Evolutionary conservation across 2,113 vertebrate genomes (phyloP), one percentile per base, ranked within the genome.

Genomic region (Neoarius graeffei): DNA sequence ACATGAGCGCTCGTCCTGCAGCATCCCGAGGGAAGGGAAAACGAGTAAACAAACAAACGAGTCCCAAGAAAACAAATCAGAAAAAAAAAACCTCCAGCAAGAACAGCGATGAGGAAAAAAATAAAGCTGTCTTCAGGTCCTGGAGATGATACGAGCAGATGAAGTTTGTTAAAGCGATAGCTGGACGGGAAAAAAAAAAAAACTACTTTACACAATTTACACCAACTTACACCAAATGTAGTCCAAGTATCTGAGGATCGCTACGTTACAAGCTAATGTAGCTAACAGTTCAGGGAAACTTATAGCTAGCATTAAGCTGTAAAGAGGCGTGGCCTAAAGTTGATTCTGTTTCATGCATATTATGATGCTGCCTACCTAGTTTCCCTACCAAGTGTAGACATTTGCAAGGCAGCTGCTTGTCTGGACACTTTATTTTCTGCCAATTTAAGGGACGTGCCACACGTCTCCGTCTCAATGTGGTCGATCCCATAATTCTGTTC

Each of bases 1-100:
- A 93, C 92, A 93, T 90, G 89, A 91, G 90, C 89, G 86, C 91
- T 92, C 88, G 86, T 90, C 90, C 89, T 91, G 89, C 91, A 92
- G 92, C 90, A 90, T 92, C 88, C 83, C 77, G 84, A 87, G 88
- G 90, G 88, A 84, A 92, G 91, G 87, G 77, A 86, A 84, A 85
- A 82, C 50, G 35, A 83, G 82, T 27, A 59, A 89, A 89, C 83
- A 79, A 89, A 88, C 50, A 83, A 89, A 91, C 25, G 8, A 87
- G 74, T 57, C n/a, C 86, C 57, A 20, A 76, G 86, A 79, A 87
- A 67, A 85, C 56, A 74, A 85, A 54, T 76, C 3, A 42, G 50
- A 27, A 79, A 30, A 6, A 81, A 73, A 86, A 84, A 54, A 76
- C n/a, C 19, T 83, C 60, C 66, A 64, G 64, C 81, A 19, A 42